These are phyloP conservation scores for Morus bassanus DNA, from an alignment of 2,797 vertebrate species.

Conservation along the genomic window DNA sequence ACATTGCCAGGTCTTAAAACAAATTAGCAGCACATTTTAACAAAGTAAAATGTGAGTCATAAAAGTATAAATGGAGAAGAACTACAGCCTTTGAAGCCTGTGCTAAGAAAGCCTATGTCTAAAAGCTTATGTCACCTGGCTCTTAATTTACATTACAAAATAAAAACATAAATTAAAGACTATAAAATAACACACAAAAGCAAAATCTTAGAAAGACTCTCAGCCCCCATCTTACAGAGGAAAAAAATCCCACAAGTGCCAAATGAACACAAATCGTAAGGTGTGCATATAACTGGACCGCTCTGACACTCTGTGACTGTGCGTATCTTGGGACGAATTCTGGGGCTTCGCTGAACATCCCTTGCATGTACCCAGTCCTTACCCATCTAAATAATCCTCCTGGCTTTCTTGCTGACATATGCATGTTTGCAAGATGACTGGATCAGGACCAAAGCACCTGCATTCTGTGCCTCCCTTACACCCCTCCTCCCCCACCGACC, in stretches of 20 bases:
- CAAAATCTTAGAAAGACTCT: background rate
- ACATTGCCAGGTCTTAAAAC: background rate
- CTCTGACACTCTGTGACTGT: background rate
- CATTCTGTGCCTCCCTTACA: background rate
- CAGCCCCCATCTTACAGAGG: background rate
- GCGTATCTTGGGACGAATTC: background rate
- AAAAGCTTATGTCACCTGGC: background rate
- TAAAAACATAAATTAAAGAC: background rate
- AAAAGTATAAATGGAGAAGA: background rate
- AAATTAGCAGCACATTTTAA: background rate
- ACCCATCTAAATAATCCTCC: background rate
- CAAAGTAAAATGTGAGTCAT: background rate
- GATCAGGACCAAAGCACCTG: background rate
- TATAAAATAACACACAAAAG: background rate
- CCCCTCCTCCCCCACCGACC: background rate
- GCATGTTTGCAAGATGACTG: background rate
- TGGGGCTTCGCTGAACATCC: too few species aligned
- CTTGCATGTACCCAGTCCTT: background rate
- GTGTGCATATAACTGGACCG: background rate
- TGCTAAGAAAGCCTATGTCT: background rate
- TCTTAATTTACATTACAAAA: background rate
- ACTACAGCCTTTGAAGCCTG: background rate
- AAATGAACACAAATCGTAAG: background rate
- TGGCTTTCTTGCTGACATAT: background rate
- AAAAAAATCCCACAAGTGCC: background rate